Evolutionary conservation across 2,797 vertebrate species (phyloP).

Genomic region (Danio choprae): DNA sequence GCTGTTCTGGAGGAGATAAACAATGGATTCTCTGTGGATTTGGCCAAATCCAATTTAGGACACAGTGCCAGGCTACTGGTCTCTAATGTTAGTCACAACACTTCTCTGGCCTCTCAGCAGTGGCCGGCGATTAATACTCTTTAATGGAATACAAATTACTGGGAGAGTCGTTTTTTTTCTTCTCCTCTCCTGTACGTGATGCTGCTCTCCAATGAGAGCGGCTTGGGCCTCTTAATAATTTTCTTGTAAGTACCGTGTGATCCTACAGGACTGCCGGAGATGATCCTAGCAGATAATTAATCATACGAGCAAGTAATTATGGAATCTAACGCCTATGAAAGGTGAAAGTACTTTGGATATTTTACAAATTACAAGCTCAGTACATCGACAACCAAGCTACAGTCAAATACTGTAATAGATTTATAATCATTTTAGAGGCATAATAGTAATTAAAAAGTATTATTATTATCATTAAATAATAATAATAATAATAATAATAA

Average conservation of each 20-base stretch:
- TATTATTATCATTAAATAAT: no score
- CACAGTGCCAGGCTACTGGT: background rate
- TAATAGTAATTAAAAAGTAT: no score
- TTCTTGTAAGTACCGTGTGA: constrained; percentile 5
- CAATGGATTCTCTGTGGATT: constrained; percentile 52
- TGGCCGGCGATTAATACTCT: constrained; percentile 61
- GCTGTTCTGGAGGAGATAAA: constrained; percentile 50
- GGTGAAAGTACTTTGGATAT: background rate
- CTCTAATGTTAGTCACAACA: constrained; percentile 19
- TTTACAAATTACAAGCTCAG: background rate
- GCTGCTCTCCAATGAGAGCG: constrained; percentile 53
- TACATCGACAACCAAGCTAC: background rate
- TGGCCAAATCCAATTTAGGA: constrained; percentile 50
- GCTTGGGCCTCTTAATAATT: constrained; percentile 33
- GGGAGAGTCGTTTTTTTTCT: constrained; percentile 52
- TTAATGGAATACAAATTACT: constrained; percentile 58
- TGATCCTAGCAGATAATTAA: constrained; percentile 12
- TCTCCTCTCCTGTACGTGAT: constrained; percentile 34
- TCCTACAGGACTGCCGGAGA: background rate
- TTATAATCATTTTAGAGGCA: no score
- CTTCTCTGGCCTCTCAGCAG: constrained; percentile 25
- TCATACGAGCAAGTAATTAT: background rate
- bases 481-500: no score
- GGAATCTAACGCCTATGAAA: background rate
- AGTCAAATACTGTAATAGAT: background rate